phyloP scores from a whole-genome alignment of 2,888 invertebrate genomes.

The Pandemis corylana region DNA sequence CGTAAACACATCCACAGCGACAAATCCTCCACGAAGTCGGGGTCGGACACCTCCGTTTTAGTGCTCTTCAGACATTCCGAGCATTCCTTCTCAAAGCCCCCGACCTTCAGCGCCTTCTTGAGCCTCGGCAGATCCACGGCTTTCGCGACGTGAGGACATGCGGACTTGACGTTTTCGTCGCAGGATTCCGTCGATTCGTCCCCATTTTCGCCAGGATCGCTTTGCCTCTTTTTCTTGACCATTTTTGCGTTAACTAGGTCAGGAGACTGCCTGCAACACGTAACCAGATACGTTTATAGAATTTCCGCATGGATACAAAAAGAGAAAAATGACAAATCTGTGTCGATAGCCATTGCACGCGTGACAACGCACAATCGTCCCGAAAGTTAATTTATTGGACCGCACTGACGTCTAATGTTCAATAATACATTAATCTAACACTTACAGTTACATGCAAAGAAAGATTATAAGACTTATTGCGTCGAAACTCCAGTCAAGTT shows the following conservation, averaged over 20 bases:
- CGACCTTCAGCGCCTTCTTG: slow-evolving; percentile 83
- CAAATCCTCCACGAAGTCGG: slow-evolving; percentile 80
- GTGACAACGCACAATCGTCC: slow-evolving; percentile 82
- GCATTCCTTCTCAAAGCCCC: slow-evolving; percentile 85
- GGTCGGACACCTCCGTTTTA: slow-evolving; percentile 71
- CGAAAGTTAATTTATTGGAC: slow-evolving; percentile 51
- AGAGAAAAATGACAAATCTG: slow-evolving; percentile 83
- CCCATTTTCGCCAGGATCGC: slow-evolving; percentile 86
- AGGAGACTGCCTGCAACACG: slow-evolving; percentile 76
- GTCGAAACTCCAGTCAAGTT: slow-evolving; percentile 58
- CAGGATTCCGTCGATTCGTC: slow-evolving; percentile 90
- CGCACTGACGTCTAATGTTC: slow-evolving; percentile 48
- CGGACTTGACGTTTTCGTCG: slow-evolving; percentile 87
- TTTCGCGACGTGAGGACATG: slow-evolving; percentile 89
- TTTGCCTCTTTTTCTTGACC: slow-evolving; percentile 91
- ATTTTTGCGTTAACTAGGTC: slow-evolving; percentile 78
- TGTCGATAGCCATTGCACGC: slow-evolving; percentile 83
- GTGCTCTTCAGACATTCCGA: slow-evolving; percentile 83
- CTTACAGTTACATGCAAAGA: slow-evolving; percentile 77
- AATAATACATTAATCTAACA: slow-evolving; percentile 56
- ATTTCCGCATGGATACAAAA: slow-evolving; percentile 80
- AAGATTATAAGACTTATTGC: slow-evolving; percentile 56
- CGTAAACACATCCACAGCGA: slow-evolving; percentile 92
- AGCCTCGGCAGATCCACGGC: slow-evolving; percentile 87
- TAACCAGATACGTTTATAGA: slow-evolving; percentile 83